phyloP scores from a whole-genome alignment of 2,888 invertebrate genomes.

The Dendrolimus pini region DNA sequence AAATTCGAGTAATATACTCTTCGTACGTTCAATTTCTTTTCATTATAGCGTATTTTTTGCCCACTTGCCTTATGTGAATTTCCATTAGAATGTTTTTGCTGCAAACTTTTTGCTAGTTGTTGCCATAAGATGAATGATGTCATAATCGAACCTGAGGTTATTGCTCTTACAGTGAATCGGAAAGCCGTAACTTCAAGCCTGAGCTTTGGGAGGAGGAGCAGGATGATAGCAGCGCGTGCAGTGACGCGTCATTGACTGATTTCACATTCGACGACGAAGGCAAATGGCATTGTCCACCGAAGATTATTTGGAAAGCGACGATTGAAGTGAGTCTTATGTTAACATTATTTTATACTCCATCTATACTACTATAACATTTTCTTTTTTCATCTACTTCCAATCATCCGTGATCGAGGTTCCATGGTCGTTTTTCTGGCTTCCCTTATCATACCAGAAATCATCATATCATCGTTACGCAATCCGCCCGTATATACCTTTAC shows the following conservation, averaged over 20 bases:
- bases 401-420: too few species aligned
- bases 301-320: constrained; percentile 87
- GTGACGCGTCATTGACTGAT: constrained; percentile 62
- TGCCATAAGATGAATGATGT: background rate
- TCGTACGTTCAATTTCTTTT: background rate
- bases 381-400: too few species aligned
- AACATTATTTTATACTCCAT: background rate
- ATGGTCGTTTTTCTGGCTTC: too few species aligned
- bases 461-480: too few species aligned
- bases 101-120: background rate
- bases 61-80: background rate
- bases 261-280: constrained; percentile 63
- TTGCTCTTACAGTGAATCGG: constrained; percentile 37
- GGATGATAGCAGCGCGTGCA: constrained; percentile 66
- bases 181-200: constrained; percentile 45
- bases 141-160: background rate
- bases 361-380: too few species aligned
- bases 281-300: constrained; percentile 87
- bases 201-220: constrained; percentile 51
- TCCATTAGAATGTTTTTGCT: background rate
- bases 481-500: too few species aligned
- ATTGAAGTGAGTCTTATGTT: constrained; percentile 75
- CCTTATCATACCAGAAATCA: too few species aligned
- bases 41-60: constrained; percentile 1
- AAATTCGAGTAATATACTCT: background rate